Base-by-base conservation (phyloP, 2,797 vertebrate genomes). In the Delichon dasypus region DNA sequence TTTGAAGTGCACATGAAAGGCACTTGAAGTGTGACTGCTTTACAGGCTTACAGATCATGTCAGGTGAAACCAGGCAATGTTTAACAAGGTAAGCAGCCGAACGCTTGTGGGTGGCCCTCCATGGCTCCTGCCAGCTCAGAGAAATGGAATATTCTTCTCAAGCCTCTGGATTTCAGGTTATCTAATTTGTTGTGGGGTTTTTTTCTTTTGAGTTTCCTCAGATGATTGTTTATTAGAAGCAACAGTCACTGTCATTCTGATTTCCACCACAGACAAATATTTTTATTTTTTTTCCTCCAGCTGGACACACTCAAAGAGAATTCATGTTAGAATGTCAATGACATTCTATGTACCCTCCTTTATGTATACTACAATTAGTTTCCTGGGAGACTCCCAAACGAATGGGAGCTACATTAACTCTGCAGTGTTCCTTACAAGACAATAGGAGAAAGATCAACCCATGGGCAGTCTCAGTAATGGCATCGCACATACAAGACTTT, bases 1-100 rank as follows among this genome's bases (percentile, higher is more conserved):
- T 89, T 88, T 91, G 68, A 94, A 96, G 89, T 45, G 54, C 60
- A 88, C 68, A 72, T 92, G 87, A 96, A 93, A 96, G 65, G 36
- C 82, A 64, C 54, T 93, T 85, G 61, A 93, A 72, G n/a, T 89
- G 79, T 81, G 87, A 82, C 79, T 84, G 50, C 58, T 83, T 60
- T 75, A 75, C 79, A 93, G 87, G 36, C 60, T 93, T 72, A 67
- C 25, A 84, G 88, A 79, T 70, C 55, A 60, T 61, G 76, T 81
- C 73, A 93, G 89, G 78, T 94, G 86, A 88, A 87, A 64, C 34
- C 60, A 64, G 75, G 30, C 65, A 80, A 36, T 50, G 47, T 85
- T 91, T 89, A 89, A 92, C 76, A 91, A 89, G 72, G 66, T 83
- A 91, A 93, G 76, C 51, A 93, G 32, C 58, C 0, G 0, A 81